These are phyloP conservation scores for Sebastes hopkinsi DNA, from an alignment of 2,797 vertebrate genomes.

Conservation along the genomic window DNA sequence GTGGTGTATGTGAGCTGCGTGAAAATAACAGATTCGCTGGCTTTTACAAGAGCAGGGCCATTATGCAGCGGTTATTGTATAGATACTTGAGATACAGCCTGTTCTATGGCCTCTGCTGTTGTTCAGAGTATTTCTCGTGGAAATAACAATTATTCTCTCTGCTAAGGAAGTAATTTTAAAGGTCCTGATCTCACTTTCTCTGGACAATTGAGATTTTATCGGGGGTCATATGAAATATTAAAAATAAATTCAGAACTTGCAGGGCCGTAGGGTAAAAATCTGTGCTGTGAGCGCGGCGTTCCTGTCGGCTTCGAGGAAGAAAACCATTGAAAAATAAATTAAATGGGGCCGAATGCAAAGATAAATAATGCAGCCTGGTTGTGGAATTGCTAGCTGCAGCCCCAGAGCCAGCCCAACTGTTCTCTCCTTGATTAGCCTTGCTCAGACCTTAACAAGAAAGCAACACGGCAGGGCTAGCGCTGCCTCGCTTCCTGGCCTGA, in stretches of 20 bases:
- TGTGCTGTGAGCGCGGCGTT: constrained; percentile 68
- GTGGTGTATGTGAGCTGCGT: constrained; percentile 19
- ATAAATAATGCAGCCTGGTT: constrained; percentile 83
- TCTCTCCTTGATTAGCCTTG: constrained; percentile 78
- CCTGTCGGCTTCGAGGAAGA: constrained; percentile 71
- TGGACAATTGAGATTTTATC: constrained; percentile 80
- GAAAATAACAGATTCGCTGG: constrained; percentile 43
- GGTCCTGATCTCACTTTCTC: constrained; percentile 76
- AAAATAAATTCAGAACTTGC: constrained; percentile 69
- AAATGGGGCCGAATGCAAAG: constrained; percentile 78
- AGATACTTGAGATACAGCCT: constrained; percentile 41
- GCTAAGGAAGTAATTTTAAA: constrained; percentile 79
- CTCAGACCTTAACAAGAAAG: constrained; percentile 74
- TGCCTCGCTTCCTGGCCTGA: constrained; percentile 55
- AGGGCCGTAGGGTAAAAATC: constrained; percentile 67
- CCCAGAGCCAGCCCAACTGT: constrained; percentile 71
- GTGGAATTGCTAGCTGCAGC: constrained; percentile 72
- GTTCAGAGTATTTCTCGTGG: constrained; percentile 58
- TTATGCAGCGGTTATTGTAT: constrained; percentile 49
- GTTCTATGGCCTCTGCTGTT: constrained; percentile 40
- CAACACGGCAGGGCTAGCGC: constrained; percentile 39
- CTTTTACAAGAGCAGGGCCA: constrained; percentile 41
- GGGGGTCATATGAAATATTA: constrained; percentile 73
- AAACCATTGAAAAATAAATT: constrained; percentile 82
- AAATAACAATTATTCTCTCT: constrained; percentile 77